phyloP scores from a whole-genome alignment of 2,113 vertebrate species.

The Labeo catla region DNA sequence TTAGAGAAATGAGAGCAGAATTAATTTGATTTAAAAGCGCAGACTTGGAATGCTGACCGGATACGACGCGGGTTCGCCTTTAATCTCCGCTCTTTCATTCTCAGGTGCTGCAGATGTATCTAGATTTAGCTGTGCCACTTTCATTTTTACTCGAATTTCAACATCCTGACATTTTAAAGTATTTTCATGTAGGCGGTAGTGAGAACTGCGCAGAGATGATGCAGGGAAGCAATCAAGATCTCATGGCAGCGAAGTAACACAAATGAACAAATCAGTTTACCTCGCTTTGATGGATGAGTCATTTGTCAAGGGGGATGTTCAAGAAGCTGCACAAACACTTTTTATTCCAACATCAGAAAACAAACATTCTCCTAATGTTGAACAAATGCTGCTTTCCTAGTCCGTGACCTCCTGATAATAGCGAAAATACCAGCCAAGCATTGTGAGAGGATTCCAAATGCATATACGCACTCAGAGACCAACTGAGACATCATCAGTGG shows the following conservation, averaged over 20 bases:
- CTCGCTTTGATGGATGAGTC: conserved; percentile 41
- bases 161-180: conserved; percentile 29
- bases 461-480: background rate
- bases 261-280: conserved; percentile 48
- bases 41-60: conserved; percentile 10
- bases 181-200: conserved; percentile 14
- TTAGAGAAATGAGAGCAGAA: conserved; percentile 25
- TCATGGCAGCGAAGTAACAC: conserved; percentile 18
- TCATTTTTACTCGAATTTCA: conserved; percentile 26
- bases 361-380: conserved; percentile 11
- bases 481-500: conserved; percentile 12
- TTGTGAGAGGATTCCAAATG: background rate
- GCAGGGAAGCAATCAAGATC: conserved; percentile 44
- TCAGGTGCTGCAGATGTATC: conserved; percentile 32
- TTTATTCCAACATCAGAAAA: conserved; percentile 34
- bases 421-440: background rate
- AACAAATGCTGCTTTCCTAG: conserved; percentile 33
- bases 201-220: conserved; percentile 27
- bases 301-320: conserved; percentile 40
- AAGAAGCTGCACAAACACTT: conserved; percentile 22
- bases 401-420: conserved; percentile 30
- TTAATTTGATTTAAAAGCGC: conserved; percentile 20
- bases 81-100: conserved; percentile 12
- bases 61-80: background rate
- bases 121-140: conserved; percentile 10